A percentile compares a stretch with the other conserved stretches of the same genome.
Conservation (phyloP, 2,113 vertebrate species). For the Beaufortia kweichowensis region DNA sequence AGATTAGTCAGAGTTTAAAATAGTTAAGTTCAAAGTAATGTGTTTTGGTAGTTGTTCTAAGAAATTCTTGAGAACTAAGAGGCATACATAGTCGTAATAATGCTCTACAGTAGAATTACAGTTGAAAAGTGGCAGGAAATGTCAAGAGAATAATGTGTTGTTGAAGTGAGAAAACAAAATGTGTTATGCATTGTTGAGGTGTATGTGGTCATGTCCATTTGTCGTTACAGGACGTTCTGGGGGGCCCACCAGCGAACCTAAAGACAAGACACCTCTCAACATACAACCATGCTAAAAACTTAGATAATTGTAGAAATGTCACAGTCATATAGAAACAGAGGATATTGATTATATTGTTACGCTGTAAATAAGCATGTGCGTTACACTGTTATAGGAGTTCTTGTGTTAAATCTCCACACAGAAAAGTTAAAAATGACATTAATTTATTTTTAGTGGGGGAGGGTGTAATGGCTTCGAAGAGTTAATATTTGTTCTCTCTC, state of each 20-base stretch:
- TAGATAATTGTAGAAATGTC: neutral
- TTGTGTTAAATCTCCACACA: neutral
- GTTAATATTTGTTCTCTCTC: neutral
- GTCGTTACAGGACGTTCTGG: neutral
- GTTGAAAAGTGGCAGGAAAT: neutral
- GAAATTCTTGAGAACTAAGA: neutral
- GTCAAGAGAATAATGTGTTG: neutral
- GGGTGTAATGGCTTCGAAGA: neutral
- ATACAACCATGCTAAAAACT: neutral
- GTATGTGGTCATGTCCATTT: neutral
- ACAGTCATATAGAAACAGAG: neutral
- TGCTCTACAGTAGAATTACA: neutral
- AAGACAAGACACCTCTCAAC: slow-evolving; percentile 2
- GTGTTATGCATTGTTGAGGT: neutral
- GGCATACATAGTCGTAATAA: neutral
- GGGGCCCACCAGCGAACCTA: neutral
- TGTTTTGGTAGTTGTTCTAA: neutral
- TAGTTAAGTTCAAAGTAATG: neutral
- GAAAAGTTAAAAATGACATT: neutral
- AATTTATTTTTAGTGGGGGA: neutral
- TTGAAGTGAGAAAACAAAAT: neutral
- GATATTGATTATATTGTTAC: neutral
- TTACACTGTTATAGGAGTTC: neutral
- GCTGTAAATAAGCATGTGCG: neutral
- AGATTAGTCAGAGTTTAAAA: neutral